A percentile compares a stretch with the other conserved stretches of the same genome.
phyloP scores from a whole-genome alignment of 2,888 invertebrate species.

The Stegophylla sp. region DNA sequence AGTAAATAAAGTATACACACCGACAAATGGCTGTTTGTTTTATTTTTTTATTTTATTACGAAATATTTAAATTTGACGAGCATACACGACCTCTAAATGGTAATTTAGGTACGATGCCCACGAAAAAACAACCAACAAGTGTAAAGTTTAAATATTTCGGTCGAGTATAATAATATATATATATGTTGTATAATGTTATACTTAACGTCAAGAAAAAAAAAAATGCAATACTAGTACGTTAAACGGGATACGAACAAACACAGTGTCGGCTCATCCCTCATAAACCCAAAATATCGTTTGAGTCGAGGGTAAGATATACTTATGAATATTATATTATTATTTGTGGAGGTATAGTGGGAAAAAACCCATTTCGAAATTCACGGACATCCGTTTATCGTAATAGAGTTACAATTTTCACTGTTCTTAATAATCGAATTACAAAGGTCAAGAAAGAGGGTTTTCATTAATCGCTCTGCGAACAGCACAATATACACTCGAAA shows the following conservation, averaged over 20 bases:
- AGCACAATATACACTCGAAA: constrained; percentile 16
- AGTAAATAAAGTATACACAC: too few relatives aligned
- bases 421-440: constrained; percentile 32
- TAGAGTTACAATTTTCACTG: background rate
- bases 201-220: background rate
- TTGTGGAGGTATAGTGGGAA: background rate
- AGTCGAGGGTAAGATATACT: background rate
- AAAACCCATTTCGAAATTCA: constrained; percentile 9
- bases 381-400: background rate
- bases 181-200: background rate
- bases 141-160: too few relatives aligned
- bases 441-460: constrained; percentile 17
- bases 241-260: background rate
- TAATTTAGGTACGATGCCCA: too few relatives aligned
- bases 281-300: background rate
- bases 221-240: background rate
- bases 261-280: too few relatives aligned
- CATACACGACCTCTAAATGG: too few relatives aligned
- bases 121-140: too few relatives aligned
- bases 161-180: too few relatives aligned
- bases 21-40: too few relatives aligned
- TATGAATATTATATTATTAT: background rate
- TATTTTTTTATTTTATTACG: too few relatives aligned
- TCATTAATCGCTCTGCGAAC: constrained; percentile 13
- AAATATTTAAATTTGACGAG: too few relatives aligned